Percentiles rank a stretch among this genome's conserved stretches.
Evolutionary conservation across 2,888 invertebrate species (phyloP).

Genomic region (Pachymerium ferrugineum): DNA sequence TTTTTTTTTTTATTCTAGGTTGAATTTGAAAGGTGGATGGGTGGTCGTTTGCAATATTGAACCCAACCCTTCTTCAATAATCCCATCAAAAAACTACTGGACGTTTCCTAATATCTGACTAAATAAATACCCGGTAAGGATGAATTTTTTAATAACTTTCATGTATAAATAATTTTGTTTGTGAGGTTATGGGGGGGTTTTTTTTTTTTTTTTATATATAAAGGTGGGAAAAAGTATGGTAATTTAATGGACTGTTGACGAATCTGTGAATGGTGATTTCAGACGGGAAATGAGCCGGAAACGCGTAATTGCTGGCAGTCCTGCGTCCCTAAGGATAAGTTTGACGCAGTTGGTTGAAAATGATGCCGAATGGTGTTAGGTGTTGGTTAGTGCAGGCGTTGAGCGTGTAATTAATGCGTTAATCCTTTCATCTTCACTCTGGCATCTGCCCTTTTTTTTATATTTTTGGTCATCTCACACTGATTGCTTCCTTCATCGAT

Average conservation of each 20-base stretch:
- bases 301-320: constrained; percentile 28
- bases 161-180: too few species aligned
- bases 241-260: neutral
- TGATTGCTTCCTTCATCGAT: neutral
- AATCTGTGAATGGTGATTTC: constrained; percentile 28
- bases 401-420: constrained; percentile 33
- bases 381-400: neutral
- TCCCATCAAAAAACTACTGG: too few species aligned
- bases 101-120: too few species aligned
- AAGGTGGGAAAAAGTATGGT: neutral
- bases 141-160: too few species aligned
- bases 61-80: too few species aligned
- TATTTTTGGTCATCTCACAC: neutral
- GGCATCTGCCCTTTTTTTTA: neutral
- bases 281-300: constrained; percentile 31
- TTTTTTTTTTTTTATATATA: neutral
- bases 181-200: too few species aligned
- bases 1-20: neutral
- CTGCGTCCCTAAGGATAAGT: constrained; percentile 13
- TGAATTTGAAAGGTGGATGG: too few species aligned
- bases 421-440: neutral
- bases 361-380: neutral
- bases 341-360: constrained; percentile 15
- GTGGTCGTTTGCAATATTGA: neutral
- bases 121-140: too few species aligned